Evolutionary conservation across 2,797 vertebrate species (phyloP).

Genomic region (Syndactyla subalaris): DNA sequence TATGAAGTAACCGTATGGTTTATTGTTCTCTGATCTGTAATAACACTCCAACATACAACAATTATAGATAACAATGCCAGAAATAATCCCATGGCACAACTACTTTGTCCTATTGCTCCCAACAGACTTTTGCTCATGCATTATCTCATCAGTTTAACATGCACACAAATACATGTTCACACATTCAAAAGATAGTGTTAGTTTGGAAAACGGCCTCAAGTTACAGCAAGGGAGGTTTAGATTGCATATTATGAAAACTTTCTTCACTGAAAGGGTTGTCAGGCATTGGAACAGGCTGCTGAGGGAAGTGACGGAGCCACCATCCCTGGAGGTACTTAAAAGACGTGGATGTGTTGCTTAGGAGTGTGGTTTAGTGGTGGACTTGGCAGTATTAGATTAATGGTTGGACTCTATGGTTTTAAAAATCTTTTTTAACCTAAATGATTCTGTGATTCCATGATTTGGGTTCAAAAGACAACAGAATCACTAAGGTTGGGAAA

Average conservation of each 20-base stretch:
- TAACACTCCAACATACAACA: not conserved
- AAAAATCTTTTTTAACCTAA: not conserved
- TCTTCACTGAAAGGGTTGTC: not conserved
- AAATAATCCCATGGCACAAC: not conserved
- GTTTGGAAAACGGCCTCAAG: not conserved
- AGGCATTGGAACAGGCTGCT: not conserved
- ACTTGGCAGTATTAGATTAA: not conserved
- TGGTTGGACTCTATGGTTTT: not conserved
- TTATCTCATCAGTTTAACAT: slow-evolving; percentile 4
- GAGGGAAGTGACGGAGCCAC: not conserved
- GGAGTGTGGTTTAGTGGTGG: not conserved
- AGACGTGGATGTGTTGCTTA: not conserved
- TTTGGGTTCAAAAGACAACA: not conserved
- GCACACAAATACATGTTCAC: not conserved
- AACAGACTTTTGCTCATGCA: not conserved
- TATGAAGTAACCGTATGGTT: not conserved
- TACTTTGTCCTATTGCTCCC: not conserved
- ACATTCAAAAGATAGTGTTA: not conserved
- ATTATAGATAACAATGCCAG: not conserved
- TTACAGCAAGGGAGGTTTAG: not conserved
- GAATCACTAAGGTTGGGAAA: not conserved
- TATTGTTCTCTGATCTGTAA: not conserved
- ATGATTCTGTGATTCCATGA: not conserved
- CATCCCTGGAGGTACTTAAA: not conserved
- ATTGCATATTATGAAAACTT: not conserved